Evolutionary conservation across 2,113 vertebrate species (phyloP).

Genomic region (Petrocephalus zakoni): DNA sequence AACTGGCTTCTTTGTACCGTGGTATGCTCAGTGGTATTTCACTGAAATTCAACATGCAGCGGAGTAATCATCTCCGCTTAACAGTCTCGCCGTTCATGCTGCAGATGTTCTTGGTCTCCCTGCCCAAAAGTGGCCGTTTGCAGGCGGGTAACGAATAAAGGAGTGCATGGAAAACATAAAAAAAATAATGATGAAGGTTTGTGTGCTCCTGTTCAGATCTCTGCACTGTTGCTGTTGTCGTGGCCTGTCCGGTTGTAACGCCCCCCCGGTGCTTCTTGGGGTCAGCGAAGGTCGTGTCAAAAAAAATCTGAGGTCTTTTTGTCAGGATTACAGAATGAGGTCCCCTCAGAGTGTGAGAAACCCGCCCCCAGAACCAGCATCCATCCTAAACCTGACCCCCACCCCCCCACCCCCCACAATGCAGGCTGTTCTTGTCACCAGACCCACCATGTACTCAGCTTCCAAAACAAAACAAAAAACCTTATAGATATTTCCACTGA

Average conservation of each 20-base stretch:
- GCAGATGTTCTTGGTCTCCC: background rate
- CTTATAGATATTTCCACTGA: background rate
- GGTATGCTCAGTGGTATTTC: constrained; percentile 1
- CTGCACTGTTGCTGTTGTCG: background rate
- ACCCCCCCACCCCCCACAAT: too few species aligned
- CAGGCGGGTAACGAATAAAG: background rate
- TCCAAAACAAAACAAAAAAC: background rate
- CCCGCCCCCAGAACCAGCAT: background rate
- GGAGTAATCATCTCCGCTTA: background rate
- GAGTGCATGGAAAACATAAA: background rate
- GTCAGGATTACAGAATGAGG: constrained; percentile 51
- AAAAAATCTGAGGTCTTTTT: constrained; percentile 59
- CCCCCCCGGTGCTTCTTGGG: constrained; percentile 21
- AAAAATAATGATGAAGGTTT: background rate
- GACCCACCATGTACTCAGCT: background rate
- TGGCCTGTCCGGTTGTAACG: background rate
- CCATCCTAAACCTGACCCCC: background rate
- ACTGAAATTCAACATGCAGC: background rate
- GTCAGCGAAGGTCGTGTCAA: constrained; percentile 49
- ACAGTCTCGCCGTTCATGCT: background rate
- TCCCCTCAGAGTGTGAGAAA: constrained; percentile 45
- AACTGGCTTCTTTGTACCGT: constrained; percentile 14
- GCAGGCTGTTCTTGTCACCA: background rate
- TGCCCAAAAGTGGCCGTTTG: background rate
- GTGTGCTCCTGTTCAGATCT: constrained; percentile 10